Evolutionary conservation across 2,113 vertebrate genomes (phyloP), one percentile per base, ranked within the genome.

Genomic region (Propithecus coquereli): DNA sequence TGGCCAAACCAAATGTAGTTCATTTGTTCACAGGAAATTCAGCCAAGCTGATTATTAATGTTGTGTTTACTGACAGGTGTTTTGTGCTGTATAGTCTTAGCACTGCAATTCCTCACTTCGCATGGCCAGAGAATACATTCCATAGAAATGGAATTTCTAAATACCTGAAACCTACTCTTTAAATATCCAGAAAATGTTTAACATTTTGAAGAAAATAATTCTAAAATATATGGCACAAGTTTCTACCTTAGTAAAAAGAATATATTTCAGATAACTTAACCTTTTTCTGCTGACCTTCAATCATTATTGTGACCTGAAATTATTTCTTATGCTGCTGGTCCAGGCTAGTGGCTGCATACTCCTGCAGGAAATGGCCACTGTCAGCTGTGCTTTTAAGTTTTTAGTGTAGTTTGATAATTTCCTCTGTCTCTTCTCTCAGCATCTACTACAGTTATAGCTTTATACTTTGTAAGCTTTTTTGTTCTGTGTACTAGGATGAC

Each of bases 211-310:
- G 34, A 43, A 68, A 83, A 57, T 76, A 43, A 16, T 87, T 96
- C 22, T 54, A 57, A 96, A 91, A 89, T 91, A 81, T 17, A 37
- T 85, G 50, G 13, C 54, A 81, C 40, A 9, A 32, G 59, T 47
- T 97, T 86, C 17, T 83, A 40, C 43, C 65, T 93, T 66, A 74
- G 70, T 65, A 54, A n/a, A 76, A 94, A 83, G 32, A 45, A 10
- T 87, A 77, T 54, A 70, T 23, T 91, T 85, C 59, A 66, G 83
- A 63, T 57, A 57, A 80, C 2, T 45, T 61, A 77, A 84, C 40
- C 70, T 92, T 90, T 88, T 50, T 25, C 79, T 94, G 81, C 92
- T 96, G 96, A 84, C 74, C 84, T 87, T 37, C 68, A 94, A 81
- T 91, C 52, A 77, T 74, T 76, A 57, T 14, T 47, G 11, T 91